Percentiles rank a stretch among this genome's conserved stretches.
Conservation (phyloP, 1,140 invertebrate genomes). For the Neuroterus valhalla region DNA sequence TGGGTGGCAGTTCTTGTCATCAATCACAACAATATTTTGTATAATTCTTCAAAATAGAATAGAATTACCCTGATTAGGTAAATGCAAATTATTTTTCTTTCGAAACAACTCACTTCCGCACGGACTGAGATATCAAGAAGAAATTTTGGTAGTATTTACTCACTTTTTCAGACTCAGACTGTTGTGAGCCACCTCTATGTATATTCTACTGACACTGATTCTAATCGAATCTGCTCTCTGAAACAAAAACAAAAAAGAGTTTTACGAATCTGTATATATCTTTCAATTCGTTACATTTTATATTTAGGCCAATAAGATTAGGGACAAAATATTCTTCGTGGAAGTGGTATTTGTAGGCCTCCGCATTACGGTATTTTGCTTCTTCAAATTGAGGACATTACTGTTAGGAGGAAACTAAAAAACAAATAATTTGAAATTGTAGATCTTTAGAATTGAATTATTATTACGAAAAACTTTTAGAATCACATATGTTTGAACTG, state of each 20-base stretch:
- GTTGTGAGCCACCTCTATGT: constrained; percentile 14
- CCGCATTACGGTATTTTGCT: too few species aligned
- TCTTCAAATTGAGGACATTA: too few species aligned
- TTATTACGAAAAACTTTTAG: too few species aligned
- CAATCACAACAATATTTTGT: not conserved
- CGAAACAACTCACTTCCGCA: too few species aligned
- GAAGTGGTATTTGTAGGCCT: too few species aligned
- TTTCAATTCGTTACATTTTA: not conserved
- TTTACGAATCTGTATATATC: not conserved
- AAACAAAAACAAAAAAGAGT: constrained; percentile 8
- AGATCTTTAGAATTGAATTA: too few species aligned
- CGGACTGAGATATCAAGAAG: not conserved
- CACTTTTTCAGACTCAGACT: constrained; percentile 18
- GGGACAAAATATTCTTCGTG: too few species aligned
- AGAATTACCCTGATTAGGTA: not conserved
- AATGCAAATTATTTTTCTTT: too few species aligned
- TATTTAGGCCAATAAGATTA: not conserved
- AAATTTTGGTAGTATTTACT: constrained; percentile 22
- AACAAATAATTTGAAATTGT: too few species aligned
- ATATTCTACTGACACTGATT: constrained; percentile 11
- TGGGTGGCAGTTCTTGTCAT: not conserved
- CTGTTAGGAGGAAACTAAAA: too few species aligned
- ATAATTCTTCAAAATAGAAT: not conserved
- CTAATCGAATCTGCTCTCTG: constrained; percentile 11
- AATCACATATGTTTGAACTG: too few species aligned